Conservation (phyloP, 2,888 invertebrate genomes). For the Campopleginae sp. region DNA sequence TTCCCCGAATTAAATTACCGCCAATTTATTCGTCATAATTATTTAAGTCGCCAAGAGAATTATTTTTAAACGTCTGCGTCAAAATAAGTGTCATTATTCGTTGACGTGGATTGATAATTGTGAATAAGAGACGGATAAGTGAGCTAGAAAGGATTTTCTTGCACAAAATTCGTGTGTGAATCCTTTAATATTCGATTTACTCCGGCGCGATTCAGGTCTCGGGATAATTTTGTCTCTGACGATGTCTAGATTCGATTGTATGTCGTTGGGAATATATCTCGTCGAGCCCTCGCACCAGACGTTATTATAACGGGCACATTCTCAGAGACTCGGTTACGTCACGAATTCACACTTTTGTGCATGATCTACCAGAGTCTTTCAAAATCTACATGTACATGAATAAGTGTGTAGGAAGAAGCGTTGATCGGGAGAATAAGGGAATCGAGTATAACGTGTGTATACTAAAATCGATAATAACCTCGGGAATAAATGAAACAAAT, state of each 20-base stretch:
- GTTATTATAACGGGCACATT: constrained; percentile 1
- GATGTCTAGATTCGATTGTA: constrained; percentile 56
- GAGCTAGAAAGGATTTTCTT: not conserved
- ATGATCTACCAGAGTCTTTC: not conserved
- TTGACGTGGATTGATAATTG: constrained; percentile 26
- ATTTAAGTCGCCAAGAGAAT: constrained; percentile 3
- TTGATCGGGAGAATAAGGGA: not conserved
- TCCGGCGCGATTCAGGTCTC: constrained; percentile 30
- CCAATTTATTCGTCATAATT: constrained; percentile 25
- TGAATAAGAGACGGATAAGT: constrained; percentile 7
- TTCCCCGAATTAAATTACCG: not conserved
- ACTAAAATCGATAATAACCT: constrained; percentile 43
- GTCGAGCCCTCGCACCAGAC: constrained; percentile 20
- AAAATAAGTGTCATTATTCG: constrained; percentile 35
- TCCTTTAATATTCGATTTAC: constrained; percentile 8
- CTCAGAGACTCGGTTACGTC: constrained; percentile 1
- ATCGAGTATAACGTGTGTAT: constrained; percentile 1
- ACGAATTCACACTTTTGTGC: constrained; percentile 28
- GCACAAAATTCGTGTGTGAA: constrained; percentile 2
- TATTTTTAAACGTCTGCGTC: constrained; percentile 33
- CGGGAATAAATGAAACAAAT: constrained; percentile 10
- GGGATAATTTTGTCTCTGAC: constrained; percentile 51
- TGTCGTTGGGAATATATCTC: constrained; percentile 40
- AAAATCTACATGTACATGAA: not conserved
- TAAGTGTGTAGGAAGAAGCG: not conserved